Evolutionary conservation across 2,888 invertebrate genomes (phyloP), one percentile per base, ranked within the genome.

Genomic region (Caenorhabditis angaria): DNA sequence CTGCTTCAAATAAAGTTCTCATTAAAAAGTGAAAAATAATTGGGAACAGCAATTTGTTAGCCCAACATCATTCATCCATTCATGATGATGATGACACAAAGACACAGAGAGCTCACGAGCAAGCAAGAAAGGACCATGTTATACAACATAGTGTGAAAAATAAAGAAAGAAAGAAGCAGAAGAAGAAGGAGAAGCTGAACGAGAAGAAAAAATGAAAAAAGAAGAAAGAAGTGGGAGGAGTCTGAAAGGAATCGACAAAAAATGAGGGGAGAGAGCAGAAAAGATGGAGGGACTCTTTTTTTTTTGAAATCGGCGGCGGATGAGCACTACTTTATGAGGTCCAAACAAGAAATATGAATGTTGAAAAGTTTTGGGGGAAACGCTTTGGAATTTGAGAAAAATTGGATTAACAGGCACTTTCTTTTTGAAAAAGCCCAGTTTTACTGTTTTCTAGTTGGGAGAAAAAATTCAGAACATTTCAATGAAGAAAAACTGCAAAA

Each of bases 141-240:
- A 27, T n/a, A n/a, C n/a, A n/a, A n/a, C n/a, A n/a, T 35, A 48
- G 53, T 65, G 58, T 51, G 62, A 47, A 62, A 58, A 58, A n/a
- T 12, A 32, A 6, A 35, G 27, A 48, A 29, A 29, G 25, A 32
- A 22, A 50, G 47, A 50, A 53, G 61, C 48, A 24, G 61, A 41
- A 65, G 65, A 68, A 56, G 48, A 25, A 65, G n/a, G 48, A 51
- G 55, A 55, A 32, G 62, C 53, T 51, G 58, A 55, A 66, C 57
- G 65, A 61, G 60, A 65, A 66, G 54, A 63, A 28, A 55, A 53
- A 56, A 22, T 51, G 59, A 32, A 53, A 54, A 56, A 28, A 55
- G 54, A 63, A 56, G 65, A 61, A n/a, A 61, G 29, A 41, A 41
- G 28, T 50, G 32, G 50, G 59, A 58, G 58, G 51, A 63, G 58